These are phyloP conservation scores for Laterallus jamaicensis DNA, from an alignment of 2,113 vertebrate genomes.

Conservation along the genomic window DNA sequence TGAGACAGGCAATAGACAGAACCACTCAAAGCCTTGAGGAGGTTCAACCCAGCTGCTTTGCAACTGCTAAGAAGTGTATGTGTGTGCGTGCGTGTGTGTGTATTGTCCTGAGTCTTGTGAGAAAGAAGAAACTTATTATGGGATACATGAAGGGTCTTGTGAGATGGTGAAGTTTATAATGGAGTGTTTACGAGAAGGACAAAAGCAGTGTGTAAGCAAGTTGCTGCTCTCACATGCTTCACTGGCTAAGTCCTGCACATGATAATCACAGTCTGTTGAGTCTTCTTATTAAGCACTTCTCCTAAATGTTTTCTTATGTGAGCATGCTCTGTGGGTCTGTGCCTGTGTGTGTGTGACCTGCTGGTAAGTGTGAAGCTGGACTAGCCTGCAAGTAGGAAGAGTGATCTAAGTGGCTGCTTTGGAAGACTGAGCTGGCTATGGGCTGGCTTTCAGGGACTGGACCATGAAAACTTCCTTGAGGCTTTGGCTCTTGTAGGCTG, in stretches of 20 bases:
- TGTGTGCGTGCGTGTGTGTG: too few species aligned
- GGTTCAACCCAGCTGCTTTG: neutral
- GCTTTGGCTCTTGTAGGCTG: neutral
- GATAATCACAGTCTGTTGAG: neutral
- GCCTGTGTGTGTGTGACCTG: neutral
- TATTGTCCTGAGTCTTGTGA: neutral
- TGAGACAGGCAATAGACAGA: neutral
- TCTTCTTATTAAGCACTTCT: neutral
- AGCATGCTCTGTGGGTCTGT: neutral
- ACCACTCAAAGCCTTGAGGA: neutral
- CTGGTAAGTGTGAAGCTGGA: neutral
- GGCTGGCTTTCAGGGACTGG: neutral
- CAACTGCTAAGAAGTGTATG: neutral
- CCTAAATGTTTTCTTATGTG: neutral
- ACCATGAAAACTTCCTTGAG: rapidly evolving
- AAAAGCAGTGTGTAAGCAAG: neutral
- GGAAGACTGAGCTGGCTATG: neutral
- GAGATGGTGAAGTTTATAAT: neutral
- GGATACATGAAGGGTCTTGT: neutral
- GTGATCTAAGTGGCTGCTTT: neutral
- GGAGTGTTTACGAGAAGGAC: neutral
- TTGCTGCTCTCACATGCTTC: neutral
- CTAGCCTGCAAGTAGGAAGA: neutral
- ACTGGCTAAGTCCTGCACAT: neutral
- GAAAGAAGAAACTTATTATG: neutral